Conservation (phyloP, 2,797 vertebrate species). For the Gymnothorax reevesii region DNA sequence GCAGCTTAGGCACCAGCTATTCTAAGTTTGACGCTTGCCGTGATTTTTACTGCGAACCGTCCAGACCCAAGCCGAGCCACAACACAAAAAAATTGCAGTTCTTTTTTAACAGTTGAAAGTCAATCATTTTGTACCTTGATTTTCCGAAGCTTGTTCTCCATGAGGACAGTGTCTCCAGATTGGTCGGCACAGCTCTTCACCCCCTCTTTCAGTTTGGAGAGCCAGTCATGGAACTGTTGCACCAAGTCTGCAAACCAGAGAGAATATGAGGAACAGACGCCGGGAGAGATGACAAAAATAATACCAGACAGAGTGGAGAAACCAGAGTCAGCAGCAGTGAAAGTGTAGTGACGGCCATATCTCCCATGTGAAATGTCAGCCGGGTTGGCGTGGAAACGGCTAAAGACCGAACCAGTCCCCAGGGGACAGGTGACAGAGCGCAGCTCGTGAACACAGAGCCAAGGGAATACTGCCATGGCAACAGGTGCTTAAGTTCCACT, state of each 20-base stretch:
- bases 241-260: conserved; percentile 76
- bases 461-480: conserved; percentile 37
- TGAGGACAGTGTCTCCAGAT: conserved; percentile 77
- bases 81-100: no score
- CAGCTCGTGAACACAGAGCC: not conserved
- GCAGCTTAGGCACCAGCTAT: no score
- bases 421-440: not conserved
- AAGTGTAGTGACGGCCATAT: conserved; percentile 59
- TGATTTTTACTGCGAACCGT: no score
- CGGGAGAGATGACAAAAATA: not conserved
- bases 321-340: conserved; percentile 54
- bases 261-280: not conserved
- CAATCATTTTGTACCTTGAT: conserved; percentile 76
- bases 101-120: no score
- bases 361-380: conserved; percentile 47
- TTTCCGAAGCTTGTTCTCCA: conserved; percentile 78
- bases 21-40: no score
- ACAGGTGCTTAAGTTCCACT: not conserved
- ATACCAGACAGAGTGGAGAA: conserved; percentile 28
- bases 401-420: conserved; percentile 63
- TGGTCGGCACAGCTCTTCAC: conserved; percentile 78
- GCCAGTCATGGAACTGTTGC: conserved; percentile 85
- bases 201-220: conserved; percentile 72
- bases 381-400: conserved; percentile 71
- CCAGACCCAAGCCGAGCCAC: no score